Percentiles rank a stretch among this genome's conserved stretches.
Evolutionary conservation across 2,888 invertebrate species (phyloP).

Genomic region (Sinotaia quadrata): DNA sequence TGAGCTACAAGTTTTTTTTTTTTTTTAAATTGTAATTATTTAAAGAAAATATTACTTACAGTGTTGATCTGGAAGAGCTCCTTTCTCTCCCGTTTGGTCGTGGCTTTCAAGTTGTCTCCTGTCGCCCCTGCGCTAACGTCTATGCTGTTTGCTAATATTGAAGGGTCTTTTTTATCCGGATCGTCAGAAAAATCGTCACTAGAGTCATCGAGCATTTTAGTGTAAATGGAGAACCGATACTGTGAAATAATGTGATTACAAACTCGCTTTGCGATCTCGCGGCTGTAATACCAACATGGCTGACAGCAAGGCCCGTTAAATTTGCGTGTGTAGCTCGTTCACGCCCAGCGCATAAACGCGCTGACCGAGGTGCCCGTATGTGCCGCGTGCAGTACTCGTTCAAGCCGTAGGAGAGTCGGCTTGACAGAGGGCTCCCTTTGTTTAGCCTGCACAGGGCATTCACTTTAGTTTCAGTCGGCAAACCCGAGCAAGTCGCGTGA

Average conservation of each 20-base stretch:
- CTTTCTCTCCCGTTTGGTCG: conserved; percentile 13
- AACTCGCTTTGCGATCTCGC: background rate
- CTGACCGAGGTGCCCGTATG: conserved; percentile 30
- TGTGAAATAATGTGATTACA: background rate
- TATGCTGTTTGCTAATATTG: no score
- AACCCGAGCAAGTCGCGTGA: background rate
- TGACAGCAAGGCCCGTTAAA: conserved; percentile 19
- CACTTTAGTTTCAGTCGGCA: background rate
- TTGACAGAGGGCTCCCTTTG: conserved; percentile 15
- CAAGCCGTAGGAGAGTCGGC: background rate
- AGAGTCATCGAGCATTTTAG: no score
- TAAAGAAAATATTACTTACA: conserved; percentile 7
- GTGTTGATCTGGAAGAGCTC: conserved; percentile 30
- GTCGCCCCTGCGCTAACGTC: no score
- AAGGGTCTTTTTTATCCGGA: no score
- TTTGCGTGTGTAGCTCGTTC: conserved; percentile 23
- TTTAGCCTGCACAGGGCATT: background rate
- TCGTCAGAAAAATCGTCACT: no score
- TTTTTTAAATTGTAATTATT: no score
- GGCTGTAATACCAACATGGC: conserved; percentile 24
- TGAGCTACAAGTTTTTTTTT: no score
- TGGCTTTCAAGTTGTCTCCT: background rate
- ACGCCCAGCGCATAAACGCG: background rate
- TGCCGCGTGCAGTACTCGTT: conserved; percentile 13
- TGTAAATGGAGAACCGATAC: background rate